Base-by-base conservation (phyloP, 2,113 vertebrate genomes). In the Panthera tigris region DNA sequence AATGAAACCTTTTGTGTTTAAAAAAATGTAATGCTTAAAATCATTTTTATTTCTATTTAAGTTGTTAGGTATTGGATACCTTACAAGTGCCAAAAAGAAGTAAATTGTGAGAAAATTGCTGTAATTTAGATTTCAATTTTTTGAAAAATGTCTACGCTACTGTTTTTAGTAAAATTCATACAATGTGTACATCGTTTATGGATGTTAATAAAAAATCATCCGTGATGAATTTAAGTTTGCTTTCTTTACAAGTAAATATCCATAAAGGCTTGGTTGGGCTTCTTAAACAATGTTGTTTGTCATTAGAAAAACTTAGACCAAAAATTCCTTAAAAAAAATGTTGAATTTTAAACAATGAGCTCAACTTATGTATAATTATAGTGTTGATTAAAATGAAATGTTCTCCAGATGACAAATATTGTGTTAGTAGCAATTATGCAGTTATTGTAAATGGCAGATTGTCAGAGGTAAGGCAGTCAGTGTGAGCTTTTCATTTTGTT, bases 1-100 rank as follows among this genome's bases (percentile, higher is more conserved):
- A 89, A 87, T 92, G 12, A 93, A 95, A 63, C 1, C 16, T 88
- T 94, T 96, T 95, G n/a, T 94, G 61, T 65, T 93, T 85, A 13
- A 97, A 76, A 95, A 94, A 82, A 79, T 45, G 61, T 91, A 93
- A 52, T 82, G 9, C 11, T 19, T 73, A 50, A 84, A 36, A 36
- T 61, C 21, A 94, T 89, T 81, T 96, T 21, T 39, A 69, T 95
- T 95, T 89, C 16, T 82, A 41, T n/a, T 94, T 48, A 81, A 83
- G 33, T 97, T 29, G 61, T 91, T 93, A 82, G 29, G 41, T 48
- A 93, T 48, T 96, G 13, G 57, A n/a, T 92, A 78, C 31, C 13
- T 92, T 92, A 63, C 27, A n/a, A 93, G 13, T 97, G 10, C 71
- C 16, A 79, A 9, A 18, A 97, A 93, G 50, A 95, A 87, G 68